A percentile compares a stretch with the other conserved stretches of the same genome.
These are phyloP conservation scores for Myotis yumanensis DNA, from an alignment of 2,113 vertebrate species.

Conservation along the genomic window DNA sequence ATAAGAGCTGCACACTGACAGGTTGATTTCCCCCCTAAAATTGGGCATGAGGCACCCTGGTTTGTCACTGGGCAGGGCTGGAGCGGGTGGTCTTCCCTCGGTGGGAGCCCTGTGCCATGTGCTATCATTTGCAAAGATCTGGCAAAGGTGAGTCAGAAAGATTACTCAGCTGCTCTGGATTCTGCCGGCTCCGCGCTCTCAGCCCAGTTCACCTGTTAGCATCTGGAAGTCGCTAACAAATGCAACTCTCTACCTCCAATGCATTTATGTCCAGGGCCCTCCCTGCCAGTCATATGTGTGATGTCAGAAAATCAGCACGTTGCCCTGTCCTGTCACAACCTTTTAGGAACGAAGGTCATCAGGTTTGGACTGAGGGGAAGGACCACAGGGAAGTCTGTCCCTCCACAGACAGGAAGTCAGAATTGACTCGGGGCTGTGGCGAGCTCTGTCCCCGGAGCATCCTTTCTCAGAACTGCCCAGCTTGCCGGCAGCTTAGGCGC, in stretches of 20 bases:
- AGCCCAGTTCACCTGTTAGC: conserved; percentile 16
- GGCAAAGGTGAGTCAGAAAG: background rate
- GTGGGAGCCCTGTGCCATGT: background rate
- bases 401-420: background rate
- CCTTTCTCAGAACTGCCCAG: background rate
- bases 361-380: background rate
- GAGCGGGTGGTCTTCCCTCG: background rate
- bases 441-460: background rate
- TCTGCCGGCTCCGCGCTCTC: background rate
- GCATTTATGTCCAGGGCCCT: background rate
- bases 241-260: background rate
- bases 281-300: background rate
- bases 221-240: conserved; percentile 10
- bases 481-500: background rate
- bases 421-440: background rate
- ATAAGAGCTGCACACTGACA: background rate
- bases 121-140: background rate
- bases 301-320: background rate
- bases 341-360: background rate
- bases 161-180: background rate
- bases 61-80: background rate
- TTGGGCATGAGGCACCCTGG: background rate
- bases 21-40: background rate
- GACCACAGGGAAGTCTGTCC: background rate
- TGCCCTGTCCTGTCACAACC: background rate